A percentile compares a stretch with the other conserved stretches of the same genome.
phyloP scores from a whole-genome alignment of 2,888 invertebrate genomes.

The Neoscelio sp. region DNA sequence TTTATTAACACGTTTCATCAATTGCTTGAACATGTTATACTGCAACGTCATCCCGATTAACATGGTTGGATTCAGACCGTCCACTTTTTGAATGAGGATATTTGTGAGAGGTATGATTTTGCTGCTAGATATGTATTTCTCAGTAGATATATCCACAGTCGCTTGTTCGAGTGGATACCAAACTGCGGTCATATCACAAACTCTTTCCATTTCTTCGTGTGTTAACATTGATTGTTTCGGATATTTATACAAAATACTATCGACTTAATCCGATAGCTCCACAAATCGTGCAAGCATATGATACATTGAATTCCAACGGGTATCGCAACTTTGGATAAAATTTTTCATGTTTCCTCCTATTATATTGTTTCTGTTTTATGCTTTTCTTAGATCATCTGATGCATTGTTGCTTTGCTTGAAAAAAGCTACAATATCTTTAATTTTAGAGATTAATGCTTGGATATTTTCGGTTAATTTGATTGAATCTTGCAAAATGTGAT shows the following conservation, averaged over 20 bases:
- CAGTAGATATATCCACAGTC: neutral
- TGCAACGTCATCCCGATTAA: neutral
- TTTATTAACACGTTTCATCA: too few relatives aligned
- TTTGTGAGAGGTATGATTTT: neutral
- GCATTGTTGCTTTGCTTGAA: slow-evolving; percentile 31
- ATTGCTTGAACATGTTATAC: neutral
- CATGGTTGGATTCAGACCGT: too few relatives aligned
- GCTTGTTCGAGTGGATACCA: neutral
- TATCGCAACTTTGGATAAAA: slow-evolving; percentile 1
- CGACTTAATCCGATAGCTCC: slow-evolving; percentile 8
- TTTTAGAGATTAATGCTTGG: neutral
- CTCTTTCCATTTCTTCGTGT: neutral
- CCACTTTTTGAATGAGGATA: neutral
- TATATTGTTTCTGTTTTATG: neutral
- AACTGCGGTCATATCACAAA: neutral
- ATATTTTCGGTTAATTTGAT: neutral
- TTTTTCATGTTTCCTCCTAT: neutral
- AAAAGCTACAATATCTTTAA: slow-evolving; percentile 23
- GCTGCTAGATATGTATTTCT: slow-evolving; percentile 1
- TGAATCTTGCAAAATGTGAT: slow-evolving; percentile 1
- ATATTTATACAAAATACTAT: slow-evolving; percentile 2
- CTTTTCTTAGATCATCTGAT: slow-evolving; percentile 1
- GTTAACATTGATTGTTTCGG: slow-evolving; percentile 1
- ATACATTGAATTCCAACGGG: slow-evolving; percentile 17
- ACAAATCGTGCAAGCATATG: slow-evolving; percentile 17